phyloP scores from a whole-genome alignment of 1,140 invertebrate species.

The Aphelenchoides besseyi region DNA sequence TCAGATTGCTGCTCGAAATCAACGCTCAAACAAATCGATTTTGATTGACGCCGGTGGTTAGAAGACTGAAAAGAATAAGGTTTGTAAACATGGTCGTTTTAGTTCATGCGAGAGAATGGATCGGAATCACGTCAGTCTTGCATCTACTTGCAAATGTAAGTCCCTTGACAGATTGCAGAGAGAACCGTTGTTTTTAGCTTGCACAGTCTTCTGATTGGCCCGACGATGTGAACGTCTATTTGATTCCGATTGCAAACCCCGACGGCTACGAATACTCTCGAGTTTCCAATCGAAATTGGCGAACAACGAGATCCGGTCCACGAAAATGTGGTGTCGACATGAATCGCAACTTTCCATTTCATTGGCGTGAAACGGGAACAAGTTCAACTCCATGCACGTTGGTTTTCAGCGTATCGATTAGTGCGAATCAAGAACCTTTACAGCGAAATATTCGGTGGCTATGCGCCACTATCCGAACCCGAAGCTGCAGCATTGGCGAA shows the following conservation, averaged over 20 bases:
- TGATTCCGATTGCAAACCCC: constrained; percentile 27
- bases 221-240: constrained; percentile 29
- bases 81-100: no score
- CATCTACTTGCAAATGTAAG: constrained; percentile 23
- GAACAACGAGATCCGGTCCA: constrained; percentile 61
- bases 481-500: constrained; percentile 40
- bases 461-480: constrained; percentile 40
- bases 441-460: constrained; percentile 49
- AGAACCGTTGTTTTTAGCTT: constrained; percentile 9
- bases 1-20: constrained; percentile 12
- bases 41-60: constrained; percentile 41
- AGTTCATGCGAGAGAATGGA: constrained; percentile 41
- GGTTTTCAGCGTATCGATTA: constrained; percentile 9
- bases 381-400: constrained; percentile 34
- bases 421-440: not conserved
- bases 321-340: constrained; percentile 60
- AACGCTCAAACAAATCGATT: constrained; percentile 1
- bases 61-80: no score
- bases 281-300: constrained; percentile 62
- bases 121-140: constrained; percentile 25
- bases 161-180: not conserved
- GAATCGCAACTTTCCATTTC: constrained; percentile 64
- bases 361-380: constrained; percentile 57
- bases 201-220: not conserved
- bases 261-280: constrained; percentile 64